Evolutionary conservation across 2,888 invertebrate species (phyloP), one percentile per base, ranked within the genome.

Genomic region (Pomacea canaliculata): DNA sequence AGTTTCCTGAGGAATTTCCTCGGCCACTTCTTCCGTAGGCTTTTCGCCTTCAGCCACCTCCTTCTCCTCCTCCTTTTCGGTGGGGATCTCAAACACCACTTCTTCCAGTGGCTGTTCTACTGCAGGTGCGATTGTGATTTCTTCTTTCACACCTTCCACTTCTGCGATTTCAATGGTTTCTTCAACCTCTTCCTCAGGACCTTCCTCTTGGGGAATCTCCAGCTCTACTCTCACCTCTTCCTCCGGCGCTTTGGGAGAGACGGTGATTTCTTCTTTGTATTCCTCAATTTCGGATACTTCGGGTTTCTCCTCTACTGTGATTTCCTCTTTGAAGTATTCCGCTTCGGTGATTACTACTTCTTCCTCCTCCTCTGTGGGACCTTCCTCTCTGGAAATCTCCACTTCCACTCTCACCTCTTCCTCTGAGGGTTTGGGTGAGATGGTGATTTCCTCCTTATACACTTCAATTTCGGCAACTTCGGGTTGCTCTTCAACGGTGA

Each of bases 281-380:
- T 70, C 76, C 37, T 65, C 60, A 62, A 69, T 27, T 72, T 78
- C 75, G n/a, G 60, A 37, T n/a, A 37, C 56, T 37, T 76, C 72
- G 46, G 73, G 13, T 60, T 70, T 51, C 37, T 73, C 70, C 46
- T 63, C 48, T 27, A 75, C 60, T 66, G 70, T 69, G 49, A 78
- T 73, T n/a, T 73, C 73, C n/a, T 77, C 78, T 10, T 73, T 77
- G 56, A 67, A 18, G 73, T 71, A 60, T 71, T 60, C n/a, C 46
- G 63, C 27, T 73, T 80, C 77, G 12, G 62, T 59, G 37, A 62
- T 56, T 56, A 76, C 73, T 46, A 73, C 19, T 59, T 73, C 51
- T 60, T n/a, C n/a, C n/a, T 76, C 74, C 27, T 62, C 27, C 23
- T 70, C 62, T 63, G 23, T n/a, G 18, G 48, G 49, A 13, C 18